phyloP scores from a whole-genome alignment of 1,140 invertebrate genomes.

The Achroia grisella region DNA sequence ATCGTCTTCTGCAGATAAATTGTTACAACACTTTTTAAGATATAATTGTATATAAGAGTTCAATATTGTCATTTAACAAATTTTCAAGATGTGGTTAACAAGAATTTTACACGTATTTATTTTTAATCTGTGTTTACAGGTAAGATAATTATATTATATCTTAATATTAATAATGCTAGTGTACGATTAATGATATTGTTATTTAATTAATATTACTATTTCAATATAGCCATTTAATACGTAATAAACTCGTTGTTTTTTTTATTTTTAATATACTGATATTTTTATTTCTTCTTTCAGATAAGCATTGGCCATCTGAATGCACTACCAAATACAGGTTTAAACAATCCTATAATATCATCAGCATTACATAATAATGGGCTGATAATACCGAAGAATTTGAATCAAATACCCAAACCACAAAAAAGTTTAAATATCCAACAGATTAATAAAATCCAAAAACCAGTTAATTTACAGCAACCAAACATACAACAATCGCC shows the following conservation, averaged over 20 bases:
- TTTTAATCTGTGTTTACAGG: conserved; percentile 2
- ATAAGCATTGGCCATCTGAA: neutral
- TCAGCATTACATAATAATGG: neutral
- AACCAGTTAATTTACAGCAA: neutral
- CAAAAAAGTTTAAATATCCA: no score
- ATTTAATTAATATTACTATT: no score
- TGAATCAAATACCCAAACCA: neutral
- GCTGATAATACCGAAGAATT: neutral
- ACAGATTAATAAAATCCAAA: no score
- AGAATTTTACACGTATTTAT: neutral
- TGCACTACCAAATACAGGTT: neutral
- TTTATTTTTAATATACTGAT: no score
- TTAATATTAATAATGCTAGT: no score
- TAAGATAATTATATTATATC: conserved; percentile 1
- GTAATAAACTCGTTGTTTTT: no score
- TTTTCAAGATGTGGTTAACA: conserved; percentile 10
- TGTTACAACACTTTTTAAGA: neutral
- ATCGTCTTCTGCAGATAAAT: conserved; percentile 2
- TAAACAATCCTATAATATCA: no score
- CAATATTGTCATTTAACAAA: neutral
- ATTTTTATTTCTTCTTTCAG: conserved; percentile 2
- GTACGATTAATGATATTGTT: no score
- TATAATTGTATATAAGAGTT: conserved; percentile 11
- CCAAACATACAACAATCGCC: neutral
- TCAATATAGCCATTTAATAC: no score